Conservation (phyloP, 2,888 invertebrate genomes). For the Chydorus sphaericus region DNA sequence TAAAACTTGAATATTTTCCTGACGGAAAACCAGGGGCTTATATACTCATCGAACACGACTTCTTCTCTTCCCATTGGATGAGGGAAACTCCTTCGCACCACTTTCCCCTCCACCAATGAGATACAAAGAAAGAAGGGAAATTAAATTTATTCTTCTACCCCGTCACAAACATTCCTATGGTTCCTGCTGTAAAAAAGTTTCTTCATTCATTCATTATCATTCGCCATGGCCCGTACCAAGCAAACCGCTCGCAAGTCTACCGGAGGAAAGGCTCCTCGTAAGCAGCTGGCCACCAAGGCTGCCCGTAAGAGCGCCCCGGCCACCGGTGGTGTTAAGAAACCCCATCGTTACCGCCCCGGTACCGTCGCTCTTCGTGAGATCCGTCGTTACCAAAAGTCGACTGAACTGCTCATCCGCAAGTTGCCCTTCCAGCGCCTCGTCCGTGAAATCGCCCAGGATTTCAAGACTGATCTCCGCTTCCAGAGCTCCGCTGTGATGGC, state of each 20-base stretch:
- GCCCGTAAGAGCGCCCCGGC: slow-evolving; percentile 56
- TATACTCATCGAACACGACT: too few relatives aligned
- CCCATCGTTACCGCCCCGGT: slow-evolving; percentile 35
- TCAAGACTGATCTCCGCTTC: slow-evolving; percentile 21
- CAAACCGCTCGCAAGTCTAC: slow-evolving; percentile 95
- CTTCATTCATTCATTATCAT: too few relatives aligned
- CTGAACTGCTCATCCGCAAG: slow-evolving; percentile 35
- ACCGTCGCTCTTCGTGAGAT: slow-evolving; percentile 38
- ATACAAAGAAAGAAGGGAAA: too few relatives aligned
- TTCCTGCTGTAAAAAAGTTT: too few relatives aligned
- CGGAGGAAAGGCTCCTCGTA: slow-evolving; percentile 91
- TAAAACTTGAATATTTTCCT: too few relatives aligned
- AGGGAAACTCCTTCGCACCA: too few relatives aligned
- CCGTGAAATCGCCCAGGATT: slow-evolving; percentile 30
- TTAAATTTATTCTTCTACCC: too few relatives aligned
- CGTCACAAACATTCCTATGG: too few relatives aligned
- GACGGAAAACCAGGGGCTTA: too few relatives aligned
- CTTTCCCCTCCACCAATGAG: too few relatives aligned
- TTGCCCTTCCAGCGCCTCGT: slow-evolving; percentile 35
- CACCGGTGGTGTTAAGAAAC: slow-evolving; percentile 37
- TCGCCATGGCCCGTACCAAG: slow-evolving; percentile 98
- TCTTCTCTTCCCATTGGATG: too few relatives aligned
- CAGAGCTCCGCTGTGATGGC: slow-evolving; percentile 15
- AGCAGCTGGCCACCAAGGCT: slow-evolving; percentile 83
- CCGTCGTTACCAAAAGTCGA: slow-evolving; percentile 36